These are phyloP conservation scores for Columba guinea DNA, from an alignment of 2,797 vertebrate species.

Conservation along the genomic window DNA sequence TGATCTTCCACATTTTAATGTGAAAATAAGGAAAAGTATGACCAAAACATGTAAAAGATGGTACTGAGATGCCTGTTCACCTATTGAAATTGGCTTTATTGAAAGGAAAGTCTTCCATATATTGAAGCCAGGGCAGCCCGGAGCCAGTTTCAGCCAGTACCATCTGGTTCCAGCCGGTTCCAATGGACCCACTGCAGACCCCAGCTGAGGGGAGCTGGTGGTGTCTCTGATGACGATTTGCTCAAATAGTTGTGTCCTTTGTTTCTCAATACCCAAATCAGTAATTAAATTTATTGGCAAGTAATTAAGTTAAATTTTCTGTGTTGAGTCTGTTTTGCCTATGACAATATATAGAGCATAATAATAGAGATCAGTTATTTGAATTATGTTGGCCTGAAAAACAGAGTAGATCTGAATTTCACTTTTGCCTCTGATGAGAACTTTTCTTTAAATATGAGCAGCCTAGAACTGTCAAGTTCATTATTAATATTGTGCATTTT, in stretches of 20 bases:
- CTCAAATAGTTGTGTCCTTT: not conserved
- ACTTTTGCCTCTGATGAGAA: not conserved
- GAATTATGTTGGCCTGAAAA: conserved; percentile 8
- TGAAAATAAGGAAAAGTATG: not conserved
- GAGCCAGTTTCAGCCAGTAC: too few relatives aligned
- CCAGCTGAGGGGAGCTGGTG: not conserved
- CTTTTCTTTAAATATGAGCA: not conserved
- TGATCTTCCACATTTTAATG: not conserved
- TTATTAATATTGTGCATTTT: not conserved
- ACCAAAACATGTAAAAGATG: not conserved
- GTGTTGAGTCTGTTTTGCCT: not conserved
- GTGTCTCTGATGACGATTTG: not conserved
- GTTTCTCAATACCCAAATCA: not conserved
- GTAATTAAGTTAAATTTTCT: not conserved
- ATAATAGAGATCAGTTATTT: not conserved
- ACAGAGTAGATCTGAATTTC: not conserved
- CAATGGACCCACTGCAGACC: fast-evolving
- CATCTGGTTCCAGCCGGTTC: not conserved
- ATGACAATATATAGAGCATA: not conserved
- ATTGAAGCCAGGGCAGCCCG: not conserved
- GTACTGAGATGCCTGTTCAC: not conserved
- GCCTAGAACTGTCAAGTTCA: not conserved
- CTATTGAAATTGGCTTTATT: not conserved
- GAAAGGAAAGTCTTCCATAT: not conserved
- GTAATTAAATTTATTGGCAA: not conserved